Evolutionary conservation across 2,797 vertebrate genomes (phyloP), one percentile per base, ranked within the genome.

Genomic region (Amblyopsis hoosieri): DNA sequence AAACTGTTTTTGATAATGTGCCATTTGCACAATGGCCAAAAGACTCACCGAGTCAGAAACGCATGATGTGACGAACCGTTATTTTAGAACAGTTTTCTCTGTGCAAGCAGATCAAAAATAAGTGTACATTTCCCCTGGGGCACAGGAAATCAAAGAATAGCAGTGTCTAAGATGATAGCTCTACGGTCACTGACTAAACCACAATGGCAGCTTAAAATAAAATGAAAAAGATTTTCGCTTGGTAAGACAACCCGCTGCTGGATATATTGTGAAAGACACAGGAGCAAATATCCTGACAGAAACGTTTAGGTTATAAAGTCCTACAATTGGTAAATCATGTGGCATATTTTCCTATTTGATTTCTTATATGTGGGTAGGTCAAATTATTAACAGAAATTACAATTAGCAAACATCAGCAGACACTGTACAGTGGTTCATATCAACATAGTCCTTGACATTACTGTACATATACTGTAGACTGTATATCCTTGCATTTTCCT

Each of bases 71-170:
- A 17, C 10, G 15, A 51, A 14, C 17, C 10, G 15, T 51, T 17
- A 53, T 53, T 53, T 53, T 29, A 10, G 23, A 53, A 11, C 11
- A 29, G 19, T 11, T 12, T 4, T 29, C 51, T 53, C 19, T 23
- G 19, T 12, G 29, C 45, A 23, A 42, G 45, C 56, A 12, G 29
- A 23, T 23, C 19, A 23, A 23, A 47, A 46, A 46, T 46, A 23
- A 47, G n/a, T 29, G 12, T 59, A 37, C 7, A 9, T 10, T 47
- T 46, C 57, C 57, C 57, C 29, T 48, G 57, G 29, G 57, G 19
- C 37, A 14, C 7, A 31, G 45, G 45, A 59, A 59, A 48, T 59
- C 45, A 48, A 63, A 63, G 52, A 46, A n/a, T 54, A 63, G 42
- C 61, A 54, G 52, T 19, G 8, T 45, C 37, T n/a, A 54, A n/a